Base-by-base conservation (phyloP, 2,888 invertebrate genomes). In the Lasioglossum marginatum region DNA sequence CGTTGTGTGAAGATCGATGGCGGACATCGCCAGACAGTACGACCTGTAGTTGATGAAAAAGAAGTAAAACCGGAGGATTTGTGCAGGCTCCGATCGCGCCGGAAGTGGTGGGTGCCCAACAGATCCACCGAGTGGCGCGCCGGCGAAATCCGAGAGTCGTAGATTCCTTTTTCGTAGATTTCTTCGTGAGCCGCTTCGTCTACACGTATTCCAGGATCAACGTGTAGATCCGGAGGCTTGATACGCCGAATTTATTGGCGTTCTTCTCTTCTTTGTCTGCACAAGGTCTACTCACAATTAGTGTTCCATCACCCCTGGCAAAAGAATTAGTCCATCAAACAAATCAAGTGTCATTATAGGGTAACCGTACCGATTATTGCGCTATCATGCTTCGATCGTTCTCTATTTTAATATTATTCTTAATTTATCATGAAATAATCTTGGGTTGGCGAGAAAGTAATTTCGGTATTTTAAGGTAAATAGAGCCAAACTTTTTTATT, bases 101-200 rank as follows among this genome's bases (percentile, higher is more conserved):
- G 92, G 91, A 92, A 92, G 88, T 87, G 75, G 82, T 88, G 86
- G 87, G 89, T 91, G 82, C 88, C 77, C 71, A 68, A 78, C 83
- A 73, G 76, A 85, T 85, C 82, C 70, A 72, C 60, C 8, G 52
- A 23, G 52, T 10, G 23, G 8, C 52, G 63, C 63, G 63, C 68
- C 60, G 71, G 82, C 80, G 88, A 90, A 90, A 90, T 85, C 78
- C 81, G 86, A 87, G 85, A 88, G 75, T 77, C 66, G 82, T 73
- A 72, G 79, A 79, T 87, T 73, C 82, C 81, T 77, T n/a, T 78
- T 84, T 87, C 79, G 77, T 83, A 81, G 79, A 76, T 79, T 71
- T 75, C 48, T 77, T 79, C 70, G 71, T 81, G 66, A 37, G 37
- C 37, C 70, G 70, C 73, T 48, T 31, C 73, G 60, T 40, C 63